Conservation (phyloP, 1,140 invertebrate genomes). For the Muscidifurax raptorellus region DNA sequence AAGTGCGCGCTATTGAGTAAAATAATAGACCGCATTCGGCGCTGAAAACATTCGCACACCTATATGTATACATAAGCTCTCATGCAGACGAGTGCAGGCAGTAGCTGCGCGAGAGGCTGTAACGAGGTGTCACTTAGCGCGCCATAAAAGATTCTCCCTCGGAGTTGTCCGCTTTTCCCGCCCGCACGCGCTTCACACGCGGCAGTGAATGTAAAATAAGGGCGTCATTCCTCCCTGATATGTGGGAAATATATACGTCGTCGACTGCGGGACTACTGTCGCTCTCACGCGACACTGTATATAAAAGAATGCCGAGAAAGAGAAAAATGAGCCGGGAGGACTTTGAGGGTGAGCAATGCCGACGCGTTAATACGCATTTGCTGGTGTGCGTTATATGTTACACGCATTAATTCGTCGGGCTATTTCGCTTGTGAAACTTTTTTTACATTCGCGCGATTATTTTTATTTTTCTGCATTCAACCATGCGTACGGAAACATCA, state of each 20-base stretch:
- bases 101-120: not conserved
- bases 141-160: constrained; percentile 18
- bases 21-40: not conserved
- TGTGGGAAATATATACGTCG: constrained; percentile 10
- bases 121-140: constrained; percentile 42
- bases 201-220: constrained; percentile 35
- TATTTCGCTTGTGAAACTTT: too few relatives aligned
- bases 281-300: not conserved
- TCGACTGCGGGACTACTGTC: not conserved
- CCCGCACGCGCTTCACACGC: not conserved
- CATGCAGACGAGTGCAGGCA: not conserved
- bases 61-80: not conserved
- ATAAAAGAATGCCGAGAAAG: not conserved
- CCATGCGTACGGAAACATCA: too few relatives aligned
- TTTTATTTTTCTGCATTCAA: too few relatives aligned
- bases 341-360: not conserved
- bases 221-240: constrained; percentile 1
- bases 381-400: too few relatives aligned
- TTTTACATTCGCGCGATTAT: too few relatives aligned
- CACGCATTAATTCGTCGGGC: too few relatives aligned
- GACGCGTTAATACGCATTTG: not conserved
- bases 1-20: not conserved
- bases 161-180: not conserved
- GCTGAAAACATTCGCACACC: not conserved
- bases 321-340: not conserved